Evolutionary conservation across 2,113 vertebrate genomes (phyloP).

Genomic region (Phoxinus phoxinus): DNA sequence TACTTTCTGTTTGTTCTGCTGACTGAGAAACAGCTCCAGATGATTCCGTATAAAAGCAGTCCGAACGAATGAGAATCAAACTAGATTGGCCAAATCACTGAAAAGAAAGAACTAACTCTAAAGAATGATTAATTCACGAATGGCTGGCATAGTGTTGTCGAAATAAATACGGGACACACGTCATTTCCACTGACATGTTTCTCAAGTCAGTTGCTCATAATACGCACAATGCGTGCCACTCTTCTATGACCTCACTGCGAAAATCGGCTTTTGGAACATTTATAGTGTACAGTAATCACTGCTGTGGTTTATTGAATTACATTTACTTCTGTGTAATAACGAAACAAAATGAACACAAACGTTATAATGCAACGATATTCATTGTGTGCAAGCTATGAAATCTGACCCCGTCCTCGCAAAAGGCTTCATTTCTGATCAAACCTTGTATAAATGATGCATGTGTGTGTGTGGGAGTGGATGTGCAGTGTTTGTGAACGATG

Average conservation of each 20-base stretch:
- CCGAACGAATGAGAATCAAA: too few species aligned
- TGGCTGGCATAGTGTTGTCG: too few species aligned
- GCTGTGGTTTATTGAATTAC: not conserved
- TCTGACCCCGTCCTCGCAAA: constrained; percentile 52
- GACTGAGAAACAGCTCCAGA: too few species aligned
- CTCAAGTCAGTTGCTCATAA: too few species aligned
- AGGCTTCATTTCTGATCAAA: constrained; percentile 27
- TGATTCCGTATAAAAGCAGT: too few species aligned
- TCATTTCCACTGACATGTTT: too few species aligned
- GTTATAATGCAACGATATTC: constrained; percentile 16
- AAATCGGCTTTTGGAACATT: not conserved
- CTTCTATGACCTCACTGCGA: not conserved
- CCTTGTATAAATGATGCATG: constrained; percentile 27
- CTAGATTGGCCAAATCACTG: too few species aligned
- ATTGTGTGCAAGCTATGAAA: constrained; percentile 62
- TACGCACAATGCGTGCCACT: too few species aligned
- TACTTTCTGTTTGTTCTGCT: too few species aligned
- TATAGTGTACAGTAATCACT: not conserved
- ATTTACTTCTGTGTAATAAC: not conserved
- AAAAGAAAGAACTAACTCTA: too few species aligned
- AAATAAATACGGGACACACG: too few species aligned
- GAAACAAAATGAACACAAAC: constrained; percentile 14
- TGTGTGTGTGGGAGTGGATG: constrained; percentile 13
- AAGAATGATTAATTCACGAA: too few species aligned
- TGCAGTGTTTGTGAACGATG: constrained; percentile 13